A percentile compares a stretch with the other conserved stretches of the same genome.
These are phyloP conservation scores for Channa striata DNA, from an alignment of 2,797 vertebrate species.

Conservation along the genomic window DNA sequence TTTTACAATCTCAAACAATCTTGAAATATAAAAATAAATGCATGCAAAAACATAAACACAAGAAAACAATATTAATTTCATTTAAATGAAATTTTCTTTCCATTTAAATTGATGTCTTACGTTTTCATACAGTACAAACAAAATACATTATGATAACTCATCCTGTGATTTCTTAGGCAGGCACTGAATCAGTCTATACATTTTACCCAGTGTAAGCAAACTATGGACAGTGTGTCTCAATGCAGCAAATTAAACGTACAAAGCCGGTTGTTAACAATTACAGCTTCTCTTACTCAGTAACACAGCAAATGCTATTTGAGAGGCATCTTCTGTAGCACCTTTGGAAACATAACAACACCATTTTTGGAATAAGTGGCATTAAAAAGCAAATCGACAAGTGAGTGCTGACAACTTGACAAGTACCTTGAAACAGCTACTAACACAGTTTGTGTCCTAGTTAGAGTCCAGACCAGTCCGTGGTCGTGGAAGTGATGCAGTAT, in stretches of 20 bases:
- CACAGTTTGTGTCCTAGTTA: conserved; percentile 43
- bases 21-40: conserved; percentile 64
- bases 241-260: conserved; percentile 58
- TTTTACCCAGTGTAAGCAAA: conserved; percentile 66
- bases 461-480: conserved; percentile 38
- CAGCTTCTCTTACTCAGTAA: conserved; percentile 51
- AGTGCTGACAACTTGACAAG: conserved; percentile 56
- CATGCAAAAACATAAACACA: conserved; percentile 71
- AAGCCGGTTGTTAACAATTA: conserved; percentile 41
- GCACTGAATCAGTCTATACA: conserved; percentile 54
- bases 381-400: conserved; percentile 65
- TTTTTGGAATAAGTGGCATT: conserved; percentile 69
- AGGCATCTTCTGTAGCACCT: conserved; percentile 87
- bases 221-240: conserved; percentile 45
- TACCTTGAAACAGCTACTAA: conserved; percentile 57
- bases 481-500: conserved; percentile 57
- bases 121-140: conserved; percentile 50
- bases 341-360: conserved; percentile 72
- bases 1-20: conserved; percentile 47
- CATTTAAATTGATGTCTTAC: conserved; percentile 37
- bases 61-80: conserved; percentile 32
- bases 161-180: conserved; percentile 69
- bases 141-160: conserved; percentile 54
- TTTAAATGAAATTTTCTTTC: conserved; percentile 22
- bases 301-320: conserved; percentile 52